Evolutionary conservation across 2,888 invertebrate genomes (phyloP), one percentile per base, ranked within the genome.

Genomic region (Leptinotarsa juncta): DNA sequence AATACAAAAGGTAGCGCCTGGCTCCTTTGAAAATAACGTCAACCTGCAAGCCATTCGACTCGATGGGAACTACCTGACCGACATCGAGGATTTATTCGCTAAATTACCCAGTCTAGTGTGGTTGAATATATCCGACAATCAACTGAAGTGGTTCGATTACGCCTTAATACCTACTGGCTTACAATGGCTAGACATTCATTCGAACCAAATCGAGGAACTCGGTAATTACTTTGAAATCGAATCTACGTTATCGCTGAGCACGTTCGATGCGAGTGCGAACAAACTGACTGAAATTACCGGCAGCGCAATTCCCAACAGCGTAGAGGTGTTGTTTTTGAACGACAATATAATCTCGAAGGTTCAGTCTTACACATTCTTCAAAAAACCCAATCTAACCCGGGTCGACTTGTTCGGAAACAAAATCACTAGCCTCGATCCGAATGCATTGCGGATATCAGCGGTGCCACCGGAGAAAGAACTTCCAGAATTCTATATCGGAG

Each of bases 61-160:
- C 69, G 95, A 96, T 87, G 94, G 94, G 77, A 96, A 96, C 90
- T 93, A 93, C 86, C 89, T 95, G 84, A 92, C 92, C 77, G 94
- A 94, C 85, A 95, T 96, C 80, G 92, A 92, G 80, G 94, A 93
- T 76, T 90, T 96, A 81, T 96, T 96, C 86, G 92, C 93, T 50
- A 94, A 94, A 88, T 89, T 96, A 81, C 94, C 94, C 70, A 94
- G 93, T 88, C 90, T 96, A 80, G 93, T 95, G 79, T 95, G 95
- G 94, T 89, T 96, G 75, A 96, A 96, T 86, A 94, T 96, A 85
- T 95, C 95, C 83, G 95, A 94, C 88, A 96, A 96, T 89, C 92
- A 92, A 85, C 90, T 96, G 80, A 93, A 93, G 88, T 93, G 92
- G 91, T 95, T 96, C 87, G 95, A 96, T 89, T 96, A 95, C 87